Percentiles rank a stretch among this genome's conserved stretches.
phyloP scores from a whole-genome alignment of 2,797 vertebrate species.

The Vultur gryphus region DNA sequence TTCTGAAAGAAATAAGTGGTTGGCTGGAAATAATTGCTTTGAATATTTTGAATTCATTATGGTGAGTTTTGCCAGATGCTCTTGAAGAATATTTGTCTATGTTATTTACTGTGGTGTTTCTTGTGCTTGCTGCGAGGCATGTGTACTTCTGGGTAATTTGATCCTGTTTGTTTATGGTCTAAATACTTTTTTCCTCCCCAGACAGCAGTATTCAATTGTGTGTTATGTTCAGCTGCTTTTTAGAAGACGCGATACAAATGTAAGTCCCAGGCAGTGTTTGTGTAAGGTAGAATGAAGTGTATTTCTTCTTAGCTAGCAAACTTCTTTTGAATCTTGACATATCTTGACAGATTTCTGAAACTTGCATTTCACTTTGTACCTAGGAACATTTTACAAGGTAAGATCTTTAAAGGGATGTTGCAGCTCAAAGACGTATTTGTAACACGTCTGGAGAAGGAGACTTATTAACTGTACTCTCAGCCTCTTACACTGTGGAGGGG shows the following conservation, averaged over 20 bases:
- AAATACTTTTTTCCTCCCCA: background rate
- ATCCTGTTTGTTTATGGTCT: background rate
- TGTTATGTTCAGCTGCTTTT: background rate
- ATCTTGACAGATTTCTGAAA: background rate
- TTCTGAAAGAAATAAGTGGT: background rate
- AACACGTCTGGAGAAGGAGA: background rate
- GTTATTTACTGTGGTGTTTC: background rate
- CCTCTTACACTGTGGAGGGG: background rate
- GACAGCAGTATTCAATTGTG: background rate
- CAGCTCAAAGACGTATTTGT: background rate
- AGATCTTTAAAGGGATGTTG: background rate
- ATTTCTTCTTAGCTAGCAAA: background rate
- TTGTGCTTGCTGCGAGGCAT: background rate
- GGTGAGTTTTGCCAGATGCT: background rate
- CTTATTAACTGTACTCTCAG: background rate
- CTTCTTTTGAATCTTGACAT: background rate
- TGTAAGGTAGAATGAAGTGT: background rate
- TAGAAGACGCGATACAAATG: accelerated
- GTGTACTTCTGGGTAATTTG: background rate
- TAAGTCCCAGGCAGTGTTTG: background rate
- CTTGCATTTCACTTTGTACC: background rate
- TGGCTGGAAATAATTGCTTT: background rate
- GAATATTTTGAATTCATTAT: background rate
- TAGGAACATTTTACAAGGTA: background rate
- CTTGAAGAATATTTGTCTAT: background rate